phyloP scores from a whole-genome alignment of 2,888 invertebrate genomes.

The Xylota segnis region DNA sequence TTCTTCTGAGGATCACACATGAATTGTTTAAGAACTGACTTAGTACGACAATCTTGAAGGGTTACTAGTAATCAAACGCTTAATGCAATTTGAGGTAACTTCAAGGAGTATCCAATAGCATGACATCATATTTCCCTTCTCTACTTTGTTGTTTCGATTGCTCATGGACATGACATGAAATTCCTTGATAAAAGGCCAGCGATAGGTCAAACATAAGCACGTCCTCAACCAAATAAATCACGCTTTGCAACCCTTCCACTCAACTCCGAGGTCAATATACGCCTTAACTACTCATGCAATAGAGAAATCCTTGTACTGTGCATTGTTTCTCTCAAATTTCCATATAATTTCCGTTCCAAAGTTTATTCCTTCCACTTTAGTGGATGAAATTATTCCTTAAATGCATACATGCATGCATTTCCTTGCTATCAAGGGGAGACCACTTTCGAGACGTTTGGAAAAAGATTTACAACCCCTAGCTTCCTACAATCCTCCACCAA shows the following conservation, averaged over 20 bases:
- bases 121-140: too few relatives aligned
- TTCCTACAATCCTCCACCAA: neutral
- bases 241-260: neutral
- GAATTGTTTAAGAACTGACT: too few relatives aligned
- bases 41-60: too few relatives aligned
- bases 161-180: neutral
- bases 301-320: neutral
- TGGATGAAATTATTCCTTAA: neutral
- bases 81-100: too few relatives aligned
- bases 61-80: too few relatives aligned
- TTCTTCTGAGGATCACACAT: too few relatives aligned
- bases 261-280: slow-evolving; percentile 10
- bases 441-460: neutral
- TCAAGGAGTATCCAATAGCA: too few relatives aligned
- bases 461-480: slow-evolving; percentile 24
- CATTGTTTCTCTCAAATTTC: neutral
- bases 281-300: neutral
- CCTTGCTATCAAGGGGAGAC: neutral
- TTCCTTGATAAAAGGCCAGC: neutral
- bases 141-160: too few relatives aligned
- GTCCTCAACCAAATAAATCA: neutral
- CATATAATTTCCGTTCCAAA: slow-evolving; percentile 24
- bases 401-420: slow-evolving; percentile 44
- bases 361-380: neutral
- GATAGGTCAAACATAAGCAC: neutral